Base-by-base conservation (phyloP, 1,140 invertebrate species). In the Zaprionus ornatus region DNA sequence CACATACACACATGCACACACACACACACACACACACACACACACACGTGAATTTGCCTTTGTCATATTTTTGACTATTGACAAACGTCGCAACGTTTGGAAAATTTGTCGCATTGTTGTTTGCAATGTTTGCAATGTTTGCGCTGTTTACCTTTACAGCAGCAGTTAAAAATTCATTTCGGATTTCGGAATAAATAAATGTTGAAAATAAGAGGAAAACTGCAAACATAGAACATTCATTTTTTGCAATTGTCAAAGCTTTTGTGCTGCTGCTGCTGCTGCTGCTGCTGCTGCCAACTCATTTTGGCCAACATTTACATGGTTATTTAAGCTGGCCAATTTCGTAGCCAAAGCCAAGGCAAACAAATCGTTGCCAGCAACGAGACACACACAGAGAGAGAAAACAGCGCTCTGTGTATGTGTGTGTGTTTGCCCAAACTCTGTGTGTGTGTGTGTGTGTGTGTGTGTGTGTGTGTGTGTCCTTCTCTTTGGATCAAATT, bases 251-350 rank as follows among this genome's bases (percentile, higher is more conserved):
- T 69, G 54, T 64, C 71, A 68, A 75, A 52, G 54, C 27, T 23
- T 56, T 55, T 55, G 35, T 45, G 54, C 19, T 60, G 40, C 40
- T 45, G 40, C 40, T 37, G 32, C 32, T 3, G 7, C 32, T 27
- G 27, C 35, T 15, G 3, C 15, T n/a, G 7, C 6, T 17, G 40
- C 40, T 45, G 61, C 21, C 75, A 75, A 52, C 61, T 65, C 64
- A 72, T 65, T 73, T 40, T 55, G 50, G 67, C 35, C 60, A 61
- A 29, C 42, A 65, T 64, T 32, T 54, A 54, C 29, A 71, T 71
- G 67, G 42, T 50, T 52, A 57, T 70, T 80, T 79, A 82, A 71
- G 79, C 68, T 79, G 57, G 29, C 72, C 82, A 79, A 82, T 82
- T 86, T 70, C 62, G 52, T 64, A 55, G 32, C 75, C 59, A 52